These are phyloP conservation scores for Eristalis pertinax DNA, from an alignment of 2,888 invertebrate genomes.

Conservation along the genomic window DNA sequence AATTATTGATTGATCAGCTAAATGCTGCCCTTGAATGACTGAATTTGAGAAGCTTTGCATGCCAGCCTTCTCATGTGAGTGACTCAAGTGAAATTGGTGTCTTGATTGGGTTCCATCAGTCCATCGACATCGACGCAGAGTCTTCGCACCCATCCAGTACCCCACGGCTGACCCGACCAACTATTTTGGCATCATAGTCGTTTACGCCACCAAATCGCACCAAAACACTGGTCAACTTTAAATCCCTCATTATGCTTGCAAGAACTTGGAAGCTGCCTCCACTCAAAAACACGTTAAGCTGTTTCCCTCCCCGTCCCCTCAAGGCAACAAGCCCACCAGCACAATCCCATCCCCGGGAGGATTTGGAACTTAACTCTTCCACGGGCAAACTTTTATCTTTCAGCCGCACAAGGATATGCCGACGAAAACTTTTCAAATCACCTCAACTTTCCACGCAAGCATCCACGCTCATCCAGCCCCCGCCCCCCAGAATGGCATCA, in stretches of 20 bases:
- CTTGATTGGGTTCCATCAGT: too few relatives aligned
- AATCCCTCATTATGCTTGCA: not conserved
- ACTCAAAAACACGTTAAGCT: not conserved
- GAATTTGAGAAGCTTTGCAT: too few relatives aligned
- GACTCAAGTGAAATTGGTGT: too few relatives aligned
- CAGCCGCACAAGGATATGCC: not conserved
- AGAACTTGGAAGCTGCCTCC: not conserved
- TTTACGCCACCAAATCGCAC: too few relatives aligned
- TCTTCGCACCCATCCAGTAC: too few relatives aligned
- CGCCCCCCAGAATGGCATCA: constrained; percentile 26
- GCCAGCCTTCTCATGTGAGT: too few relatives aligned
- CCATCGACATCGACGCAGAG: too few relatives aligned
- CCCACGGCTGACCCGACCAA: too few relatives aligned
- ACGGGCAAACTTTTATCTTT: not conserved
- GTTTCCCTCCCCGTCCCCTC: not conserved
- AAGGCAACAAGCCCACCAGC: not conserved
- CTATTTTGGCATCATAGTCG: too few relatives aligned
- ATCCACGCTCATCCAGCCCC: not conserved
- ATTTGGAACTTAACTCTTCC: not conserved
- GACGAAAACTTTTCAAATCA: constrained; percentile 25
- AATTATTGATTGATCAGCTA: too few relatives aligned
- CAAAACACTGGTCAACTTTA: not conserved
- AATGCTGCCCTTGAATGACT: too few relatives aligned
- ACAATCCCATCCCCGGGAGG: not conserved
- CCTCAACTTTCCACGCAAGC: constrained; percentile 10